Evolutionary conservation across 1,140 invertebrate genomes (phyloP).

Genomic region (Formica exsecta): DNA sequence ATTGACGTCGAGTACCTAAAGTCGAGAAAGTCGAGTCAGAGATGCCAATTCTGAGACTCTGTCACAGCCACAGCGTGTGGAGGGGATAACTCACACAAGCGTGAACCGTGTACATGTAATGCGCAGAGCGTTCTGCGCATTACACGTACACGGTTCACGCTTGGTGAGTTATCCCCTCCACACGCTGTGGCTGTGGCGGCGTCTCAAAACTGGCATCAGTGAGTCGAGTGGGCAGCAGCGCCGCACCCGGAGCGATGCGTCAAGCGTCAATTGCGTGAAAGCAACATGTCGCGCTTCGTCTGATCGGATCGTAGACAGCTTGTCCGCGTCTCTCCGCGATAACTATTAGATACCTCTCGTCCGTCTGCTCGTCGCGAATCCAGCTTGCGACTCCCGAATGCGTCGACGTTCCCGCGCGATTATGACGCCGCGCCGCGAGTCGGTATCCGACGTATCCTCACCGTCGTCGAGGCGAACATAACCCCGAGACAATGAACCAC

Average conservation of each 20-base stretch:
- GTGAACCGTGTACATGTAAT: no score
- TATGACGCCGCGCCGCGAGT: background rate
- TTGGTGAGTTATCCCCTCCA: no score
- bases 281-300: slow-evolving; percentile 80
- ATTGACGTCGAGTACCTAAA: no score
- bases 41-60: no score
- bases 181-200: no score
- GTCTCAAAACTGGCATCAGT: no score
- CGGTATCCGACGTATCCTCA: background rate
- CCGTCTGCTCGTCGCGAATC: background rate
- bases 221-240: background rate
- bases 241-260: slow-evolving; percentile 32
- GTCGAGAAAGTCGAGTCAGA: background rate
- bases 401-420: background rate
- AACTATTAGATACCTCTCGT: no score
- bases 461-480: slow-evolving; percentile 71
- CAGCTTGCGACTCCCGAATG: background rate
- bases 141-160: no score
- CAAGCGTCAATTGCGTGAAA: slow-evolving; percentile 64
- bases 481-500: slow-evolving; percentile 78
- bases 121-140: no score
- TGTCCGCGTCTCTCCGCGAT: slow-evolving; percentile 38
- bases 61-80: no score
- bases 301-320: slow-evolving; percentile 67
- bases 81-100: no score